Conservation (phyloP, 2,888 invertebrate genomes). For the Zhuqinia jingwanae region DNA sequence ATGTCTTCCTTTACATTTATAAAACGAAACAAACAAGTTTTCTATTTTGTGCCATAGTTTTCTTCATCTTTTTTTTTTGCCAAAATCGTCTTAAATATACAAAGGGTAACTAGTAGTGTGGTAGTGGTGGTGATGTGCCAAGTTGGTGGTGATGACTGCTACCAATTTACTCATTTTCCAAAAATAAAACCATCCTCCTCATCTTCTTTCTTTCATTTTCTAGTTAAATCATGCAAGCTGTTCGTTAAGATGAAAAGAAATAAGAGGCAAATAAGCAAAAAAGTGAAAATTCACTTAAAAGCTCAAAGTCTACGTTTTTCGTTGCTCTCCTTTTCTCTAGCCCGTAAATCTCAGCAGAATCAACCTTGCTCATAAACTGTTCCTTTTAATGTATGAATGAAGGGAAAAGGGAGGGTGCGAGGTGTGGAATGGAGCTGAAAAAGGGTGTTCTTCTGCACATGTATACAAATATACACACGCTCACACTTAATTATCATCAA, state of each 20-base stretch:
- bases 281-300: not conserved
- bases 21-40: not conserved
- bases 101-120: not conserved
- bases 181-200: not conserved
- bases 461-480: not conserved
- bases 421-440: slow-evolving; percentile 11
- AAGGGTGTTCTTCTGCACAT: not conserved
- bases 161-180: slow-evolving; percentile 30
- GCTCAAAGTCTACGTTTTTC: not conserved
- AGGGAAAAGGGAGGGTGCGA: not conserved
- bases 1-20: not conserved
- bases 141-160: not conserved
- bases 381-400: not conserved
- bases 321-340: not conserved
- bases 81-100: no score
- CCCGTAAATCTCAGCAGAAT: slow-evolving; percentile 7
- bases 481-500: slow-evolving; percentile 30
- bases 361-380: not conserved
- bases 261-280: not conserved
- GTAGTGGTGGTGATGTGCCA: slow-evolving; percentile 20
- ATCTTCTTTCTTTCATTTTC: not conserved
- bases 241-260: slow-evolving; percentile 15
- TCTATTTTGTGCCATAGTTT: not conserved
- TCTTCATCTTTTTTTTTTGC: not conserved
- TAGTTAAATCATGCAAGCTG: slow-evolving; percentile 32